Evolutionary conservation across 2,888 invertebrate species (phyloP), one percentile per base, ranked within the genome.

Genomic region (Drosophila acutilabella): DNA sequence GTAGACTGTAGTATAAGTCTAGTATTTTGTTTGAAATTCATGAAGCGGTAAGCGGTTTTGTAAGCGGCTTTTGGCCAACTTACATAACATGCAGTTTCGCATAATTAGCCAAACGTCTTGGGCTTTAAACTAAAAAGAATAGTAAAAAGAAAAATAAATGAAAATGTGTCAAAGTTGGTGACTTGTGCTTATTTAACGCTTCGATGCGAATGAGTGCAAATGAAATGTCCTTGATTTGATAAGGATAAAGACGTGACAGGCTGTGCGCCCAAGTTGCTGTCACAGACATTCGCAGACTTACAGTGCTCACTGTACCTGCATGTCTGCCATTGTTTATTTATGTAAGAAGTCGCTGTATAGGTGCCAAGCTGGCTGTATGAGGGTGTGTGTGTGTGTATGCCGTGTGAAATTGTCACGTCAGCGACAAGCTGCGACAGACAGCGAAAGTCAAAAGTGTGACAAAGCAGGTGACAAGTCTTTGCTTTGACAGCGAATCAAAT

Each of bases 361-460:
- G 16, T 52, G 33, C 26, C 30, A 30, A 8, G 8, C 30, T 8
- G 30, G 7, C 16, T 36, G 47, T 51, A 23, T 40, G 42, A n/a
- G 41, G 50, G 48, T 13, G 45, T 40, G 47, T 50, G 48, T 56
- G 33, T 38, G 83, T 57, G 72, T 65, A 53, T 54, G 61, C 65
- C 70, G 89, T 88, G 89, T 89, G 88, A 83, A 83, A 88, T 78
- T 84, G 89, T 89, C 85, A 83, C 89, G 89, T 83, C 88, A 87
- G 73, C 83, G 54, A 38, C 66, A 77, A 64, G 33, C 62, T 42
- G 72, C 57, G 70, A 59, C 70, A 57, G 59, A 65, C 70, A 70
- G 81, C 54, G 64, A 71, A 84, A 87, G 79, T 87, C 83, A 83
- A 89, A 89, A 74, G 89, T 87, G 88, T 81, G 82, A 79, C 82